These are phyloP conservation scores for Bolinopsis microptera DNA, from an alignment of 37 sponge, comb jelly and placozoan genomes.

Conservation along the genomic window DNA sequence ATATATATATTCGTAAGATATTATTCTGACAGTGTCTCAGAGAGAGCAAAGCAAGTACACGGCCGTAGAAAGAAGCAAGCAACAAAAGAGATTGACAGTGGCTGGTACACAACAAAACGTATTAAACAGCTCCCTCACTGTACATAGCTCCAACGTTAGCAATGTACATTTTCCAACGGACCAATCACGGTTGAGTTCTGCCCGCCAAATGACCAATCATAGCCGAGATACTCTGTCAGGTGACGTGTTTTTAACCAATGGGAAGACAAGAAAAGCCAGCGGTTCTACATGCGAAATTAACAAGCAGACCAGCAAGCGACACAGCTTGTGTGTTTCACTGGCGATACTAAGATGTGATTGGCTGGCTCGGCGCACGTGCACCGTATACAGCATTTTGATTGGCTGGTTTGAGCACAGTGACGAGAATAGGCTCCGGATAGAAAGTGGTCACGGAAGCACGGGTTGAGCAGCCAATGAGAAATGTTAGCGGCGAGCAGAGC, in stretches of 20 bases:
- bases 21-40: neutral
- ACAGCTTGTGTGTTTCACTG: neutral
- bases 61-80: too few relatives aligned
- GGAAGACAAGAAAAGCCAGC: neutral
- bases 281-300: neutral
- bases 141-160: neutral
- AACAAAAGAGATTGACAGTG: too few relatives aligned
- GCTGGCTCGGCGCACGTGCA: neutral
- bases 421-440: neutral
- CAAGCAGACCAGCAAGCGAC: neutral
- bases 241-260: neutral
- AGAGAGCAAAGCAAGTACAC: neutral
- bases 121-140: neutral
- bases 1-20: too few relatives aligned
- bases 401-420: neutral
- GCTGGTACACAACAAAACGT: neutral
- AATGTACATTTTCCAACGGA: neutral
- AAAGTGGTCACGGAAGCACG: neutral
- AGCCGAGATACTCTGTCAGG: neutral
- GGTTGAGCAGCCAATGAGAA: neutral
- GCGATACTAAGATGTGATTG: neutral
- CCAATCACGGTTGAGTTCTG: neutral
- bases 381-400: neutral
- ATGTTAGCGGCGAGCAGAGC: neutral
- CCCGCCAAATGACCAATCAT: neutral